Evolutionary conservation across 2,888 invertebrate species (phyloP).

Genomic region (Lithosia quadra): DNA sequence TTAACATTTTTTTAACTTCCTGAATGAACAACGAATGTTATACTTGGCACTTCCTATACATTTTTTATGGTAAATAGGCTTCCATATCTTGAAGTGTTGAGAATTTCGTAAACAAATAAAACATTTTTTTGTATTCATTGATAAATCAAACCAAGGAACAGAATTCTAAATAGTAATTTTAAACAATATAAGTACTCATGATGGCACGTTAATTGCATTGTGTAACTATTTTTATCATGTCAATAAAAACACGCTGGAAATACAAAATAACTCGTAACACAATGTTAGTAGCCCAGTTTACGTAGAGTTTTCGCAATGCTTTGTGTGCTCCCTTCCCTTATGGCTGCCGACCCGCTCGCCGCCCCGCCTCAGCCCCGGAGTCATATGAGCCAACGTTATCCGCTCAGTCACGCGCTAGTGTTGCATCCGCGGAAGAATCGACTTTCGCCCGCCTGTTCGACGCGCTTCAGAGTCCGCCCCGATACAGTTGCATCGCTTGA

Average conservation of each 20-base stretch:
- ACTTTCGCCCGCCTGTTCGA: conserved; percentile 64
- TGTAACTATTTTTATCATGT: conserved; percentile 62
- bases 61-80: neutral
- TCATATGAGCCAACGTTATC: conserved; percentile 64
- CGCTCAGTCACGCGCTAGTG: conserved; percentile 63
- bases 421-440: conserved; percentile 69
- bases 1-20: neutral
- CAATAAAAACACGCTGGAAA: conserved; percentile 67
- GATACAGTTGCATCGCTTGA: conserved; percentile 29
- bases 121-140: conserved; percentile 23
- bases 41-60: neutral
- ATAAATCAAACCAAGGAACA: conserved; percentile 25
- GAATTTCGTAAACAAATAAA: conserved; percentile 25
- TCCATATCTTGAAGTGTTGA: conserved; percentile 9
- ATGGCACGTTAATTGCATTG: conserved; percentile 60
- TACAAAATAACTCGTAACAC: conserved; percentile 65
- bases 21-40: neutral
- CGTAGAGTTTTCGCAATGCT: conserved; percentile 72
- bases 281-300: conserved; percentile 64
- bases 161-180: conserved; percentile 12
- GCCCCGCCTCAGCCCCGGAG: conserved; percentile 41
- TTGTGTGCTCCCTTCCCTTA: conserved; percentile 52
- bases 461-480: conserved; percentile 24
- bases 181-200: conserved; percentile 30
- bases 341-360: conserved; percentile 13